A percentile compares a stretch with the other conserved stretches of the same genome.
Evolutionary conservation across 1,140 invertebrate genomes (phyloP).

Genomic region (Zaprionus tsacasi): DNA sequence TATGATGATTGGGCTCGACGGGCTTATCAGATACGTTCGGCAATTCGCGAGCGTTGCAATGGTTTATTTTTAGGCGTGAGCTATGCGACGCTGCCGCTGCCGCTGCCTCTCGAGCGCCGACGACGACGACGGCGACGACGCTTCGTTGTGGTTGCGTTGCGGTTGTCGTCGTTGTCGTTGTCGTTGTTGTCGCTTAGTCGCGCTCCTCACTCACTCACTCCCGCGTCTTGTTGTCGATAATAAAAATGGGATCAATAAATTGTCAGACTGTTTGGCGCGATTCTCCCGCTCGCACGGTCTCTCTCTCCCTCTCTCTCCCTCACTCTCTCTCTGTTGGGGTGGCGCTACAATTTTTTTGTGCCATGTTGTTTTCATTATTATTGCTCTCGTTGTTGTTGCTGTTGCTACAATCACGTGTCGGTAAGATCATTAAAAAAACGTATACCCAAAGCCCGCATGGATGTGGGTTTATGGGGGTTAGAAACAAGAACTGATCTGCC

Average conservation of each 20-base stretch:
- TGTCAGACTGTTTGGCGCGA: constrained; percentile 79
- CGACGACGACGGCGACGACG: constrained; percentile 3
- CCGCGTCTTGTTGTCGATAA: constrained; percentile 52
- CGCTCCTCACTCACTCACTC: constrained; percentile 8
- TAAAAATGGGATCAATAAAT: constrained; percentile 78
- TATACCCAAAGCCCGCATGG: not conserved
- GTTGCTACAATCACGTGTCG: constrained; percentile 26
- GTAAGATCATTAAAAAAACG: constrained; percentile 13
- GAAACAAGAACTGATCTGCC: not conserved
- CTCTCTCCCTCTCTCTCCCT: too few species aligned
- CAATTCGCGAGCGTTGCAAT: constrained; percentile 45
- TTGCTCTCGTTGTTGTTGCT: constrained; percentile 25
- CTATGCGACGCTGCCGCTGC: constrained; percentile 42
- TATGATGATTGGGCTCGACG: constrained; percentile 64
- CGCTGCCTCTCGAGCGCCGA: constrained; percentile 3
- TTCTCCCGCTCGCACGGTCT: constrained; percentile 4
- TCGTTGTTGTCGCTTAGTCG: constrained; percentile 9
- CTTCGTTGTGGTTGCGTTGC: constrained; percentile 13
- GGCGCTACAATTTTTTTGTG: constrained; percentile 15
- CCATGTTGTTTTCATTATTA: constrained; percentile 25
- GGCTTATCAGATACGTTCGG: constrained; percentile 66
- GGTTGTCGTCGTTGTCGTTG: constrained; percentile 1
- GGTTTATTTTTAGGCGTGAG: constrained; percentile 77
- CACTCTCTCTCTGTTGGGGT: constrained; percentile 1
- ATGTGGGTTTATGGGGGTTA: not conserved